Evolutionary conservation across 2,113 vertebrate species (phyloP), one percentile per base, ranked within the genome.

Genomic region (Strix aluco): DNA sequence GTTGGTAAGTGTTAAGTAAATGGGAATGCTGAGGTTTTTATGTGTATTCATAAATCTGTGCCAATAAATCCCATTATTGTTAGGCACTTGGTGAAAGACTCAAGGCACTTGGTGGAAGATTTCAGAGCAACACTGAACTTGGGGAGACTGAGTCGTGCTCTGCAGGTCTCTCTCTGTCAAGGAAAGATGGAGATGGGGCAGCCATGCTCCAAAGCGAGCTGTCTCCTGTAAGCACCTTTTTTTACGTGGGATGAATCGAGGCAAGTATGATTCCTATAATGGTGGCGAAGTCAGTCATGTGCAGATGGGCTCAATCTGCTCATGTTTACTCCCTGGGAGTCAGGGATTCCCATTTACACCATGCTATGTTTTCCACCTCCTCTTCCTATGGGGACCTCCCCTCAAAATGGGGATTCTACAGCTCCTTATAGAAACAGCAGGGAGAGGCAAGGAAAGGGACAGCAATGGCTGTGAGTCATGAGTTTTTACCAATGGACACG

Each of bases 381-480:
- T 54, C 18, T 67, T 81, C 25, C 38, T 32, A 1, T 5, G 13
- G 10, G 4, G 4, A 11, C 1, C 8, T 65, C 44, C 10, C 6
- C 9, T 62, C 25, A 46, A 47, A 75, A 29, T 9, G 5, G 7
- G 8, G 22, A n/a, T 42, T 70, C 23, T 52, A 18, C 13, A 9
- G 30, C 22, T 67, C 29, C 34, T 36, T 18, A 42, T 15, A 29
- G 47, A 55, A 22, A 30, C 6, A 59, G 26, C 20, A 52, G 29
- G 32, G 32, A 94, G 46, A 79, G 42, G 16, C 40, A 65, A 52
- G 26, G 23, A 72, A 66, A 58, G 22, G 26, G 15, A 38, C 32
- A 62, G 32, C 47, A 70, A 26, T 5, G 8, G 2, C 30, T n/a
- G 1, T 1, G 17, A 25, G 5, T 11, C 0, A 0, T 21, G 42